phyloP scores from a whole-genome alignment of 2,113 vertebrate species.

The Siniperca knerii region DNA sequence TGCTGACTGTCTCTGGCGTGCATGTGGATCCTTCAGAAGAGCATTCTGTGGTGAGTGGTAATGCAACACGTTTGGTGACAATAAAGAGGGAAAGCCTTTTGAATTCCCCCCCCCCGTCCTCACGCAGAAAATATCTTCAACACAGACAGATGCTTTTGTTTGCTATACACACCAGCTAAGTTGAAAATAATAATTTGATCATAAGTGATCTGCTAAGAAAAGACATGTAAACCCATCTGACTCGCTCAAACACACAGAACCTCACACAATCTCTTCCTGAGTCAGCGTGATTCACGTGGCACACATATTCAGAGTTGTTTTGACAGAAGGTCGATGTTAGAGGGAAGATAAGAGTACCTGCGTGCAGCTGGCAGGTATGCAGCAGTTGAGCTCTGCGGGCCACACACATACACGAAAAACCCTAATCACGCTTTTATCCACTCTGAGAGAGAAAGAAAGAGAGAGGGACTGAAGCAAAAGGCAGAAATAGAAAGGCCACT shows the following conservation, averaged over 20 bases:
- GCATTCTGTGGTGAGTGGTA: slow-evolving; percentile 36
- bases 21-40: slow-evolving; percentile 44
- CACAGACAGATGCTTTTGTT: neutral
- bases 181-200: slow-evolving; percentile 27
- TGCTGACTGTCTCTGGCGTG: slow-evolving; percentile 28
- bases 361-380: slow-evolving; percentile 77
- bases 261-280: slow-evolving; percentile 22
- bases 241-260: slow-evolving; percentile 23
- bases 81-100: slow-evolving; percentile 17
- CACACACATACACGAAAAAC: slow-evolving; percentile 64
- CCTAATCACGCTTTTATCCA: slow-evolving; percentile 52
- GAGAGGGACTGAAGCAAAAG: neutral
- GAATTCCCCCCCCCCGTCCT: neutral
- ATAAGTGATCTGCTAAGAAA: slow-evolving; percentile 9
- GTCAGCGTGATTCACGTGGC: slow-evolving; percentile 38
- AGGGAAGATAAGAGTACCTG: slow-evolving; percentile 77
- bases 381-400: slow-evolving; percentile 63
- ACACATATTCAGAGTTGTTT: slow-evolving; percentile 65
- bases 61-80: slow-evolving; percentile 53
- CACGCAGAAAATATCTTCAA: neutral
- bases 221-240: slow-evolving; percentile 8
- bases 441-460: slow-evolving; percentile 16
- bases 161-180: neutral
- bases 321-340: slow-evolving; percentile 80
- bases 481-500: neutral